Conservation (phyloP, 2,113 vertebrate genomes). For the Pseudonaja textilis region DNA sequence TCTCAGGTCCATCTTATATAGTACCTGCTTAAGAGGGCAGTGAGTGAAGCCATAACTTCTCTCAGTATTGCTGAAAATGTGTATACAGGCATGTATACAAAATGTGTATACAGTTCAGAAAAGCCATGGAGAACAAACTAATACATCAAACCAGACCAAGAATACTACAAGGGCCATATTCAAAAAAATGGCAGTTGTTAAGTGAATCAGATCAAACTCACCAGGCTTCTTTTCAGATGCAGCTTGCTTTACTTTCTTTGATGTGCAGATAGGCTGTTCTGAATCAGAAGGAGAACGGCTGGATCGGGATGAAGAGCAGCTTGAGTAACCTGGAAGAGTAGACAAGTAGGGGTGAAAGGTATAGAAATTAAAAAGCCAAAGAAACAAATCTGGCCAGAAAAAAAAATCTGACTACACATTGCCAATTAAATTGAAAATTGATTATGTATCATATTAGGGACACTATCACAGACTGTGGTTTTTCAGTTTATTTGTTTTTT, state of each 20-base stretch:
- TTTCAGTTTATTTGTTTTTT: background rate
- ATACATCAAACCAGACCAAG: background rate
- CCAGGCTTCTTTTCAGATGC: background rate
- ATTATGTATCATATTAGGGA: background rate
- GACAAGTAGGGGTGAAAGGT: background rate
- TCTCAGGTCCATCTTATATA: rapidly evolving
- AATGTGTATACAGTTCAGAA: background rate
- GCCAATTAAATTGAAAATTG: background rate
- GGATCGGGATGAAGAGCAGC: background rate
- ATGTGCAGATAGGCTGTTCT: background rate
- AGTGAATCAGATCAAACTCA: background rate
- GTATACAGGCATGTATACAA: background rate
- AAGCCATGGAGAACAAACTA: background rate
- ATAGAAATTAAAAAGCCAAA: background rate
- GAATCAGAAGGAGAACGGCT: background rate
- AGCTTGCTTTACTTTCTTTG: background rate
- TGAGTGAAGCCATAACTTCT: background rate
- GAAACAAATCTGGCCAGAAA: background rate
- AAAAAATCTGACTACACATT: background rate
- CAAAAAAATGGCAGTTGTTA: background rate
- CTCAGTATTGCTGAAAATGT: background rate
- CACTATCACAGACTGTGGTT: background rate
- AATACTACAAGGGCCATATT: background rate
- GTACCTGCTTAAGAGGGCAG: background rate
- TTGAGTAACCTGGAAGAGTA: background rate